A percentile compares a stretch with the other conserved stretches of the same genome.
Conservation (phyloP, 2,797 vertebrate genomes). For the Acanthis flammea region DNA sequence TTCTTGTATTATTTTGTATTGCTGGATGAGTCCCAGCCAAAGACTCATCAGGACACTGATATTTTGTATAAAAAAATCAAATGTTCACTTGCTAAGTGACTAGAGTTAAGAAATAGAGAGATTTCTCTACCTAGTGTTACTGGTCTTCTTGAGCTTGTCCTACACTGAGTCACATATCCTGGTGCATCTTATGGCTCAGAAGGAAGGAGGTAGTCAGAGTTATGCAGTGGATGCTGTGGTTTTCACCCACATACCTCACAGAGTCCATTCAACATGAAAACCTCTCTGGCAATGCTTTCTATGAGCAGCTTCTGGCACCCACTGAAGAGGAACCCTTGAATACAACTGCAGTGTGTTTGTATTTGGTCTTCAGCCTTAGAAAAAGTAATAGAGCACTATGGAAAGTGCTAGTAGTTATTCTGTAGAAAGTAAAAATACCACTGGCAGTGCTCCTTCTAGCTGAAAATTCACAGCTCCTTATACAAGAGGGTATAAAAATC, state of each 20-base stretch:
- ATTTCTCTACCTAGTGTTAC: not conserved
- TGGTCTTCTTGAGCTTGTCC: not conserved
- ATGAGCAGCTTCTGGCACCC: not conserved
- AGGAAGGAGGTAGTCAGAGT: not conserved
- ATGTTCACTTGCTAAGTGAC: not conserved
- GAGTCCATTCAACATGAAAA: not conserved
- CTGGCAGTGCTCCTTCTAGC: not conserved
- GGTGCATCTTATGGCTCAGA: not conserved
- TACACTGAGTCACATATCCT: not conserved
- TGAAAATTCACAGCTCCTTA: not conserved
- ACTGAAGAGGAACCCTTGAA: not conserved
- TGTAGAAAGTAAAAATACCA: not conserved
- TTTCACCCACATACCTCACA: not conserved
- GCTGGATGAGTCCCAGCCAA: not conserved
- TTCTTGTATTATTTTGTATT: not conserved
- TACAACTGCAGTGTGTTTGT: not conserved
- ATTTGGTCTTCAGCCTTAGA: not conserved
- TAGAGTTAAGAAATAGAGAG: not conserved
- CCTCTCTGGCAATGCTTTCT: not conserved
- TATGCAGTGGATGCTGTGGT: not conserved
- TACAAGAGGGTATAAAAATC: not conserved
- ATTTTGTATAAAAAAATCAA: not conserved
- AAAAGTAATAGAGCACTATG: not conserved
- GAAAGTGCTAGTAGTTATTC: not conserved
- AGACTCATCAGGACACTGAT: not conserved